phyloP scores from a whole-genome alignment of 2,888 invertebrate species.

The Acronicta alni region DNA sequence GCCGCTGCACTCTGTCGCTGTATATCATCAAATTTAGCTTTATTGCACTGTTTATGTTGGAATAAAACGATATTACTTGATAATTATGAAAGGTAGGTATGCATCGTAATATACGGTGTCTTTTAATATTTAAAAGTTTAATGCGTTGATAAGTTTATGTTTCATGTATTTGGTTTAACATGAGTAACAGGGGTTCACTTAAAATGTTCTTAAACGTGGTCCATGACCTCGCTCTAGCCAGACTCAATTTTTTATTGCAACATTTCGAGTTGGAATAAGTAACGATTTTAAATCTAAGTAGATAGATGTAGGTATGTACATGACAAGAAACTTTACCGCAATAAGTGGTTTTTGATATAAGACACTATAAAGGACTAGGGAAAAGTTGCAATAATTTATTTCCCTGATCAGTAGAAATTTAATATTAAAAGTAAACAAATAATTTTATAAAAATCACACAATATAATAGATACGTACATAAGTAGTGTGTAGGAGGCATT shows the following conservation, averaged over 20 bases:
- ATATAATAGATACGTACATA: conserved; percentile 64
- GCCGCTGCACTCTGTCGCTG: conserved; percentile 94
- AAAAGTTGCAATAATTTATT: conserved; percentile 35
- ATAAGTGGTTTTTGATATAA: conserved; percentile 49
- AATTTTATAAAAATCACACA: conserved; percentile 33
- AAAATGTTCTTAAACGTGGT: neutral
- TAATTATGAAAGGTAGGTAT: conserved; percentile 2
- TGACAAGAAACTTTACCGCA: conserved; percentile 42
- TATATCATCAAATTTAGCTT: conserved; percentile 63
- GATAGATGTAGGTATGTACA: conserved; percentile 11
- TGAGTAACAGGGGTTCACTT: neutral
- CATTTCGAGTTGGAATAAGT: too few species aligned
- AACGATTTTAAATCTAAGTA: conserved; percentile 7
- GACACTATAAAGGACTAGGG: conserved; percentile 30
- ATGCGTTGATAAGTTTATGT: too few species aligned
- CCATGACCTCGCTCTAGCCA: neutral
- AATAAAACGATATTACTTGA: neutral
- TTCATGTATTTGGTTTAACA: too few species aligned
- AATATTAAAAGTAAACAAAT: conserved; percentile 32
- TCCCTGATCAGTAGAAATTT: conserved; percentile 34
- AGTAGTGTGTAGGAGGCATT: conserved; percentile 69
- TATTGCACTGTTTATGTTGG: conserved; percentile 26
- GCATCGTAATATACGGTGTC: neutral
- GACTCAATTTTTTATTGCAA: too few species aligned
- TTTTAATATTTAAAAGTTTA: too few species aligned